Evolutionary conservation across 1,140 invertebrate species (phyloP).

Genomic region (Argopecten irradians): DNA sequence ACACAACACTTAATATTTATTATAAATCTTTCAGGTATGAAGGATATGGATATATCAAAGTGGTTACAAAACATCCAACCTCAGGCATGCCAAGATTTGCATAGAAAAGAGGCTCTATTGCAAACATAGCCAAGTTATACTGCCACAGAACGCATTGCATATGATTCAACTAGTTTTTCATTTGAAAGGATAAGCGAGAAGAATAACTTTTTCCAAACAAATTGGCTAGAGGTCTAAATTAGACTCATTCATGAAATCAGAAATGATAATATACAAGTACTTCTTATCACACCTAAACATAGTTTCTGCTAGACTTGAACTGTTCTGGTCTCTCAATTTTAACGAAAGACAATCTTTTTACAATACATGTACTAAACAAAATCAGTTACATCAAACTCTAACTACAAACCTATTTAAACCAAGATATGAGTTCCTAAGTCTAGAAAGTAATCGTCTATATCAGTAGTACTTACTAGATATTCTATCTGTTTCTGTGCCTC

Average conservation of each 20-base stretch:
- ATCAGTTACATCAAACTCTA: not conserved
- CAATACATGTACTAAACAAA: not conserved
- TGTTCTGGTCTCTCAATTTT: no score
- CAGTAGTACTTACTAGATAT: constrained; percentile 32
- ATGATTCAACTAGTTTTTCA: no score
- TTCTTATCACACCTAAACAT: no score
- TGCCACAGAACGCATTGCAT: no score
- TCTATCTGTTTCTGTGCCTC: constrained; percentile 40
- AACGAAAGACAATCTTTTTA: not conserved
- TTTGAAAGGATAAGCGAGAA: no score
- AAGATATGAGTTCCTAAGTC: not conserved
- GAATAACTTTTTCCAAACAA: no score
- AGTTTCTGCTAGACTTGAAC: no score
- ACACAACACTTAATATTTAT: not conserved
- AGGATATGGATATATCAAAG: not conserved
- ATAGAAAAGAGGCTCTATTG: not conserved
- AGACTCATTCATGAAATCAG: no score
- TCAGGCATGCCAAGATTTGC: not conserved
- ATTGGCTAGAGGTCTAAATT: no score
- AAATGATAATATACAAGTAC: no score
- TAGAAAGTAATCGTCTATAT: not conserved
- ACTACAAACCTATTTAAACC: not conserved
- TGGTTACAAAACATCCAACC: not conserved
- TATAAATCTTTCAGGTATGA: not conserved
- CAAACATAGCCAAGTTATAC: not conserved